phyloP scores from a whole-genome alignment of 2,888 invertebrate genomes.

The Tridacna crocea region DNA sequence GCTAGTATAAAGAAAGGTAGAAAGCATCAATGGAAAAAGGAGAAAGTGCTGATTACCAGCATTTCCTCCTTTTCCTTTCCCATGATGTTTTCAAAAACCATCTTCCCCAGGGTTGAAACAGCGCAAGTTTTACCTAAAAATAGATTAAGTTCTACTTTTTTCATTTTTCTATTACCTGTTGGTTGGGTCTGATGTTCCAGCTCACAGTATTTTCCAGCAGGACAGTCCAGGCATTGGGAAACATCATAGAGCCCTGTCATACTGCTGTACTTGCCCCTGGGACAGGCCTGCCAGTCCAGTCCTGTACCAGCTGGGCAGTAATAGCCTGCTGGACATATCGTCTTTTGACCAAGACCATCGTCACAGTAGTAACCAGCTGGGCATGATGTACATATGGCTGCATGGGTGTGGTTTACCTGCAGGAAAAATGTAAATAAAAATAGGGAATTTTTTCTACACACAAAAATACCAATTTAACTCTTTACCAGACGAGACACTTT shows the following conservation, averaged over 20 bases:
- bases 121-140: too few relatives aligned
- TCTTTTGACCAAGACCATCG: slow-evolving; percentile 68
- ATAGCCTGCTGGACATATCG: slow-evolving; percentile 79
- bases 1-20: too few relatives aligned
- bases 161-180: slow-evolving; percentile 67
- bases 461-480: background rate
- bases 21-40: too few relatives aligned
- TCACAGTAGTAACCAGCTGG: slow-evolving; percentile 82
- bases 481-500: too few relatives aligned
- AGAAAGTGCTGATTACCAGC: too few relatives aligned
- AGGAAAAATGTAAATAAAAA: background rate
- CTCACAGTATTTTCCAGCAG: slow-evolving; percentile 80
- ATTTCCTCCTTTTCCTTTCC: too few relatives aligned
- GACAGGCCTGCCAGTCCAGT: slow-evolving; percentile 80
- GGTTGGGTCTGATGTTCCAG: slow-evolving; percentile 76
- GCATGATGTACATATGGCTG: slow-evolving; percentile 77
- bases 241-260: slow-evolving; percentile 73
- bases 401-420: slow-evolving; percentile 82
- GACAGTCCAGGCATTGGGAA: slow-evolving; percentile 80
- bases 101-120: too few relatives aligned
- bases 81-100: too few relatives aligned
- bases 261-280: slow-evolving; percentile 81
- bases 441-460: too few relatives aligned
- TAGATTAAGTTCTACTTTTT: too few relatives aligned
- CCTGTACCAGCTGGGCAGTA: slow-evolving; percentile 82